Conservation (phyloP, 2,888 invertebrate species). For the Phengaris arion region DNA sequence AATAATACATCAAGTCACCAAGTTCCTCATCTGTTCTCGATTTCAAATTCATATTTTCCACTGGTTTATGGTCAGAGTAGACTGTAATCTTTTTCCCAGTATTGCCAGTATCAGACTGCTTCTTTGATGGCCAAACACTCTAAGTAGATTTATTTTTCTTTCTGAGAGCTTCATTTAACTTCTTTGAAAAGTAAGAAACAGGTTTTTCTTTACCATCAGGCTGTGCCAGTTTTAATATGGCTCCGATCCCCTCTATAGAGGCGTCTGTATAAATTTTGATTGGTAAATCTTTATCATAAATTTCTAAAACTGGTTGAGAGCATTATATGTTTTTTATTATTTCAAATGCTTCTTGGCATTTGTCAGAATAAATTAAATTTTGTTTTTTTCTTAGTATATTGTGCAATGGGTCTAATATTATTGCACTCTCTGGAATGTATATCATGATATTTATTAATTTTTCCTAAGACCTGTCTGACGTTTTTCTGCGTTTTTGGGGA, state of each 20-base stretch:
- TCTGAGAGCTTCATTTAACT: neutral
- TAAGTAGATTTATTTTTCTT: conserved; percentile 19
- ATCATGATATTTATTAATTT: conserved; percentile 23
- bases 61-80: neutral
- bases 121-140: conserved; percentile 25
- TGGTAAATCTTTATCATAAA: conserved; percentile 21
- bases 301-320: conserved; percentile 23
- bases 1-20: neutral
- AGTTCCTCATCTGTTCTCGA: neutral
- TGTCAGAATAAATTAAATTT: conserved; percentile 17
- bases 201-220: conserved; percentile 16
- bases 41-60: neutral
- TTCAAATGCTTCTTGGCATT: conserved; percentile 24
- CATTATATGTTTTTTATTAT: conserved; percentile 9
- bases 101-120: conserved; percentile 18
- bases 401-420: conserved; percentile 16
- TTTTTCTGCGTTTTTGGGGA: conserved; percentile 1
- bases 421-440: conserved; percentile 18
- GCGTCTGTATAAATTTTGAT: conserved; percentile 22
- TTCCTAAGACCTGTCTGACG: neutral
- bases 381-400: conserved; percentile 17
- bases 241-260: conserved; percentile 11
- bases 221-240: conserved; percentile 19
- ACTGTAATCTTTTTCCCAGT: conserved; percentile 6
- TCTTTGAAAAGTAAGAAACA: conserved; percentile 1